Conservation (phyloP, 2,797 vertebrate genomes). For the Lutjanus campechanus region DNA sequence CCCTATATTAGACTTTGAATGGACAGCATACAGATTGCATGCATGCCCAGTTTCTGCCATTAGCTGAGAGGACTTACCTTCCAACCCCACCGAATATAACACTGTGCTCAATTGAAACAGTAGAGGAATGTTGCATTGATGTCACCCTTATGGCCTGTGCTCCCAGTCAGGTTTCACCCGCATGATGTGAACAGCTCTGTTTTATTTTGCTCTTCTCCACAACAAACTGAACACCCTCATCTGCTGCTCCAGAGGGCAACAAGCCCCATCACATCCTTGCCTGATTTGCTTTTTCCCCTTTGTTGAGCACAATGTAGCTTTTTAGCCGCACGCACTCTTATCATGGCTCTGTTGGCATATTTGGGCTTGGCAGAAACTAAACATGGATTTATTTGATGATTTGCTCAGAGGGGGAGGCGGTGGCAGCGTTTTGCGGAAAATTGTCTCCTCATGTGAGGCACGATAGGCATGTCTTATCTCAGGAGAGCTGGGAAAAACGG, state of each 20-base stretch:
- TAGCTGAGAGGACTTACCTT: not conserved
- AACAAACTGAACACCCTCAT: constrained; percentile 72
- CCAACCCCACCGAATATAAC: not conserved
- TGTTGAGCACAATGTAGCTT: constrained; percentile 83
- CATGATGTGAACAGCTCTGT: constrained; percentile 64
- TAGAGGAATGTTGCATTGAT: constrained; percentile 35
- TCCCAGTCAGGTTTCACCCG: constrained; percentile 67
- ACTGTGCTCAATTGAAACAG: not conserved
- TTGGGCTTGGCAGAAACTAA: constrained; percentile 70
- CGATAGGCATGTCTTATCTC: constrained; percentile 72
- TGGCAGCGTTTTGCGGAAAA: constrained; percentile 50
- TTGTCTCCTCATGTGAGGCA: constrained; percentile 53
- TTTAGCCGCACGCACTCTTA: constrained; percentile 73
- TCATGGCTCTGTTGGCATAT: constrained; percentile 79
- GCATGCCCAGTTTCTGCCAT: constrained; percentile 1
- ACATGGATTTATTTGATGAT: constrained; percentile 74
- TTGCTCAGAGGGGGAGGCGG: constrained; percentile 22
- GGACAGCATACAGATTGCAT: not conserved
- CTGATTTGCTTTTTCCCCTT: constrained; percentile 63
- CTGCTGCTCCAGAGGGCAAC: constrained; percentile 59
- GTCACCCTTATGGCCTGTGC: constrained; percentile 46
- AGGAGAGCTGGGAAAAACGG: constrained; percentile 34
- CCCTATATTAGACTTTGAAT: not conserved
- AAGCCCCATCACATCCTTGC: constrained; percentile 79
- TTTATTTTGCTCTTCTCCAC: constrained; percentile 67